Percentiles rank a stretch among this genome's conserved stretches.
phyloP scores from a whole-genome alignment of 2,797 vertebrate species.

The Galago senegalensis region DNA sequence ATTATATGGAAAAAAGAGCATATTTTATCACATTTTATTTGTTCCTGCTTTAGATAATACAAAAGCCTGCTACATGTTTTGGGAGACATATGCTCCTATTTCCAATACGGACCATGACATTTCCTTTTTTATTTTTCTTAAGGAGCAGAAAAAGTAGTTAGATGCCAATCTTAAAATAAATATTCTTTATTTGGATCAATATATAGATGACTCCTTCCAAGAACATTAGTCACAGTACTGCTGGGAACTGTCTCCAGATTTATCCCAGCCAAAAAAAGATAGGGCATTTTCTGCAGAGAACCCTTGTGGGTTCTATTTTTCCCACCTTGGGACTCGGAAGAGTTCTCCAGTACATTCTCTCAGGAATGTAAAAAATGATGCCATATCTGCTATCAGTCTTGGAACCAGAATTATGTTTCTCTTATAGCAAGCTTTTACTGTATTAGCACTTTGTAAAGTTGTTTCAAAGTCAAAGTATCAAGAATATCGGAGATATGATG shows the following conservation, averaged over 20 bases:
- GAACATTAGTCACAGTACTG: constrained; percentile 67
- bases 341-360: background rate
- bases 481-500: background rate
- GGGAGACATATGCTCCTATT: constrained; percentile 28
- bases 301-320: background rate
- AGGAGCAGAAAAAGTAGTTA: constrained; percentile 26
- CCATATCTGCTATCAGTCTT: background rate
- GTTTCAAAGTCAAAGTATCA: background rate
- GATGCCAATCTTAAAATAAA: constrained; percentile 75
- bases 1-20: background rate
- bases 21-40: constrained; percentile 41
- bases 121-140: background rate
- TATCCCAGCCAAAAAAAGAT: background rate
- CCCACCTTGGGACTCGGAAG: background rate
- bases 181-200: constrained; percentile 76
- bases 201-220: constrained; percentile 71
- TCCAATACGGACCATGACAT: constrained; percentile 29
- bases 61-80: constrained; percentile 30
- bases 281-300: constrained; percentile 40
- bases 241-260: constrained; percentile 42
- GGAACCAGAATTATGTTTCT: constrained; percentile 48
- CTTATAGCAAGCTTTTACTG: background rate
- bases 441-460: background rate
- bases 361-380: constrained; percentile 13
- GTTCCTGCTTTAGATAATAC: background rate